These are phyloP conservation scores for Campopleginae sp. DNA, from an alignment of 2,888 invertebrate genomes.

Conservation along the genomic window DNA sequence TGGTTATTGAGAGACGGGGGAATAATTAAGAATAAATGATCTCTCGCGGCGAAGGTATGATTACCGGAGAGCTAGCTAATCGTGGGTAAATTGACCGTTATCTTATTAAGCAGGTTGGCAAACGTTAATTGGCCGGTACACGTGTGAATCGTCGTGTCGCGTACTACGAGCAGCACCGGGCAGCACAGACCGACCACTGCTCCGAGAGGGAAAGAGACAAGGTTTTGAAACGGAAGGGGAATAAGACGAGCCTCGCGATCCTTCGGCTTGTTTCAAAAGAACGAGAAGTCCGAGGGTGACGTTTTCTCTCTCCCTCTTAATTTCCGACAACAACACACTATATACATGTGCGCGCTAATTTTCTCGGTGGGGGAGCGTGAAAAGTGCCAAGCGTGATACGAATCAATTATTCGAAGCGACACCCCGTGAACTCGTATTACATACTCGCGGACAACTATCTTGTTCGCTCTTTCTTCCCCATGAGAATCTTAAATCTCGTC, in stretches of 20 bases:
- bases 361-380: constrained; percentile 65
- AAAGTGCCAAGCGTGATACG: constrained; percentile 65
- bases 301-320: not conserved
- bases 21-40: constrained; percentile 83
- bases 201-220: constrained; percentile 4
- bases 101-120: constrained; percentile 80
- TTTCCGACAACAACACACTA: not conserved
- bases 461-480: not conserved
- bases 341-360: constrained; percentile 23
- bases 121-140: constrained; percentile 77
- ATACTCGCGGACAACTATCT: not conserved
- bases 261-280: constrained; percentile 8
- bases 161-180: constrained; percentile 14
- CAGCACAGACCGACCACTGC: constrained; percentile 33
- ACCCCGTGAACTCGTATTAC: constrained; percentile 51
- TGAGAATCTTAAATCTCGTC: not conserved
- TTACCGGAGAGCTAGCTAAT: constrained; percentile 79
- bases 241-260: constrained; percentile 22
- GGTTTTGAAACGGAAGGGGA: constrained; percentile 11
- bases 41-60: constrained; percentile 76
- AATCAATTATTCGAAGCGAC: constrained; percentile 69
- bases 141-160: constrained; percentile 75
- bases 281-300: constrained; percentile 27
- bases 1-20: constrained; percentile 68
- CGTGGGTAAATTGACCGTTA: constrained; percentile 82